A percentile compares a stretch with the other conserved stretches of the same genome.
phyloP scores from a whole-genome alignment of 2,888 invertebrate species.

The Melieria omissa region DNA sequence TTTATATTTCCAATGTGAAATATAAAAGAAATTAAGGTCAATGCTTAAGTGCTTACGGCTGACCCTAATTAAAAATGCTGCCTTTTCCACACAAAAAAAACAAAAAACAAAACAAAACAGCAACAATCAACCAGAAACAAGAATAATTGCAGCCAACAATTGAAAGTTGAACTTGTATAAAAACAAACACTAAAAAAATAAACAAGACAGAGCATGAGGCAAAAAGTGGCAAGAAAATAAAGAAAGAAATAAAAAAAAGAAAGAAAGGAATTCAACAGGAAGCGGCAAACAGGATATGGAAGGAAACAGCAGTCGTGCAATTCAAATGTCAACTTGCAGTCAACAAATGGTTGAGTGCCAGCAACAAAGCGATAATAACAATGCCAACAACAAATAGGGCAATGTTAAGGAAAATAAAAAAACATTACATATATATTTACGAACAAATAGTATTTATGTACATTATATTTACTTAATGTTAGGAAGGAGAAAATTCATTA shows the following conservation, averaged over 20 bases:
- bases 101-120: background rate
- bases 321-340: too few relatives aligned
- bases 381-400: constrained; percentile 3
- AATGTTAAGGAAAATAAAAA: background rate
- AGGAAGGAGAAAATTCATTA: constrained; percentile 21
- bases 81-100: constrained; percentile 13
- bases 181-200: too few relatives aligned
- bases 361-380: background rate
- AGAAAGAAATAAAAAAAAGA: background rate
- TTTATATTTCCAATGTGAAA: background rate
- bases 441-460: too few relatives aligned
- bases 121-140: background rate
- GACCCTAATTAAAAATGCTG: constrained; percentile 28
- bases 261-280: background rate
- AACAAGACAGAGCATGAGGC: background rate
- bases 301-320: too few relatives aligned
- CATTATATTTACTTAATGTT: too few relatives aligned
- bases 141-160: too few relatives aligned
- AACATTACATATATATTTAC: background rate
- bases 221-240: background rate
- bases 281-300: background rate
- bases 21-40: constrained; percentile 19
- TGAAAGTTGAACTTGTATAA: too few relatives aligned
- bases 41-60: constrained; percentile 16
- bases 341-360: background rate